phyloP scores from a whole-genome alignment of 2,888 invertebrate species.

The Aquatica leii region DNA sequence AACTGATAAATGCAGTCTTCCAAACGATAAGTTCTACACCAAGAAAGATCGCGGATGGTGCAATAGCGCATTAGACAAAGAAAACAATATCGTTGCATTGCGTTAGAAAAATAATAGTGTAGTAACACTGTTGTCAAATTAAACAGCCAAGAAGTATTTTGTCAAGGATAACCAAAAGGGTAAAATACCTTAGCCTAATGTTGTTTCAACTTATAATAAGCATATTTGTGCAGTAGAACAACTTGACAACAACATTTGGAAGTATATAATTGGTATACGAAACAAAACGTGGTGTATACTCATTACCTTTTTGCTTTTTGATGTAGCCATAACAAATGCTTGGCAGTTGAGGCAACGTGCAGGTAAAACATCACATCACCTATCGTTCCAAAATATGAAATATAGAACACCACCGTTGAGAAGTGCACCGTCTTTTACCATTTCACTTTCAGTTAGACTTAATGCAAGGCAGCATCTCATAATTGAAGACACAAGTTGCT shows the following conservation, averaged over 20 bases:
- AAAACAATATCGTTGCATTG: neutral
- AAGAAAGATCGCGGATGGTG: too few relatives aligned
- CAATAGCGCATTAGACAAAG: neutral
- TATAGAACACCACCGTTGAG: too few relatives aligned
- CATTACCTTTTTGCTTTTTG: slow-evolving; percentile 48
- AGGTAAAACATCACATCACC: neutral
- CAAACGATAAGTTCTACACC: too few relatives aligned
- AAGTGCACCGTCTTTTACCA: too few relatives aligned
- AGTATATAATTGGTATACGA: slow-evolving; percentile 9
- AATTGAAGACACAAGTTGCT: too few relatives aligned
- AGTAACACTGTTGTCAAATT: neutral
- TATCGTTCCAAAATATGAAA: neutral
- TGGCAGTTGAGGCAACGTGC: neutral
- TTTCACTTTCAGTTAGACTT: too few relatives aligned
- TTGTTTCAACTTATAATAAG: slow-evolving; percentile 12
- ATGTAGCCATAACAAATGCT: slow-evolving; percentile 20
- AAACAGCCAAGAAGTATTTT: neutral
- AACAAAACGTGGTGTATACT: slow-evolving; percentile 23
- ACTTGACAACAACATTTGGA: slow-evolving; percentile 15
- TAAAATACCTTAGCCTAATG: slow-evolving; percentile 13
- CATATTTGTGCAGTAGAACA: slow-evolving; percentile 21
- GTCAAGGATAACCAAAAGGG: neutral
- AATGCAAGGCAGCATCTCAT: slow-evolving; percentile 56
- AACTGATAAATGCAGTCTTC: too few relatives aligned
- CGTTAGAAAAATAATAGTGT: neutral